Evolutionary conservation across 2,888 invertebrate genomes (phyloP).

Genomic region (Cremastinae sp.): DNA sequence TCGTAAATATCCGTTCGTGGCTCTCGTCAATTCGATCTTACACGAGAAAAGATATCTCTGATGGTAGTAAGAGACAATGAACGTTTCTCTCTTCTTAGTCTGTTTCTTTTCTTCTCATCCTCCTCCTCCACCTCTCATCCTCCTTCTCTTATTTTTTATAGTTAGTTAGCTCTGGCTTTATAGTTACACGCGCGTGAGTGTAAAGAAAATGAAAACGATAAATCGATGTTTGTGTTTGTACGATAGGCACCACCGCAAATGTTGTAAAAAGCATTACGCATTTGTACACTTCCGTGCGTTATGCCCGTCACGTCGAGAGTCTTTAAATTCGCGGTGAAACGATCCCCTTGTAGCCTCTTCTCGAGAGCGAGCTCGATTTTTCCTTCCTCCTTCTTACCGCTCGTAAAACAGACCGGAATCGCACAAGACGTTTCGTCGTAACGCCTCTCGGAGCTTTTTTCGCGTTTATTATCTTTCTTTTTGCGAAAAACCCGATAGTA

Average conservation of each 20-base stretch:
- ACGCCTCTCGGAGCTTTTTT: constrained; percentile 9
- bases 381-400: constrained; percentile 27
- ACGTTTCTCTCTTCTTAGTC: constrained; percentile 15
- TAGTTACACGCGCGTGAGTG: neutral
- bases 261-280: constrained; percentile 12
- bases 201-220: constrained; percentile 45
- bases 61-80: constrained; percentile 43
- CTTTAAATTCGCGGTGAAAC: constrained; percentile 50
- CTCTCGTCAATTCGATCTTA: constrained; percentile 50
- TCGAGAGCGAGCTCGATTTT: neutral
- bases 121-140: constrained; percentile 8
- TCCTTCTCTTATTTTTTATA: neutral
- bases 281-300: neutral
- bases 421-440: constrained; percentile 13
- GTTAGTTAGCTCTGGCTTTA: neutral
- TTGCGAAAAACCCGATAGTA: too few species aligned
- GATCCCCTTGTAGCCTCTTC: constrained; percentile 39
- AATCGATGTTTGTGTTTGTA: constrained; percentile 31
- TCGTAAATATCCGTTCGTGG: constrained; percentile 47
- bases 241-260: constrained; percentile 19
- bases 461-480: neutral
- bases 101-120: neutral
- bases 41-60: constrained; percentile 30
- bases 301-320: constrained; percentile 18
- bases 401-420: constrained; percentile 46